These are phyloP conservation scores for Meloidogyne exigua DNA, from an alignment of 1,140 invertebrate species.

Conservation along the genomic window DNA sequence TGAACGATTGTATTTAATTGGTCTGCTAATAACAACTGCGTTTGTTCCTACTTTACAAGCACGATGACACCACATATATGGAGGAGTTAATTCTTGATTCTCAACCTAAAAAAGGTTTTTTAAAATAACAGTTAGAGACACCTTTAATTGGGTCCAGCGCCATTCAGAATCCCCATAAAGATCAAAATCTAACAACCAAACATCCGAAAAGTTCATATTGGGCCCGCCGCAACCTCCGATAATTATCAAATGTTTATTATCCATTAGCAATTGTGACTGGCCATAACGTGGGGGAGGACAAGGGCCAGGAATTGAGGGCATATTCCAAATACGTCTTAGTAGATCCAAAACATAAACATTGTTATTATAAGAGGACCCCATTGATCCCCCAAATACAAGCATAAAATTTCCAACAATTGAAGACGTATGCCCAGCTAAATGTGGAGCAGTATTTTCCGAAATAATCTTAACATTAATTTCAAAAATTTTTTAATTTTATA, in stretches of 20 bases:
- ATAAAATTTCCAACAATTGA: conserved; percentile 75
- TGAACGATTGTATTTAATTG: conserved; percentile 29
- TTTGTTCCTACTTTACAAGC: conserved; percentile 74
- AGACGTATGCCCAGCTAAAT: conserved; percentile 85
- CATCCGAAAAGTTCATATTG: conserved; percentile 73
- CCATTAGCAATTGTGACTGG: conserved; percentile 58
- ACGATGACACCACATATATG: conserved; percentile 86
- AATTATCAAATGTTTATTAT: conserved; percentile 65
- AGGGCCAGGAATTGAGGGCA: conserved; percentile 45
- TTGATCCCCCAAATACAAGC: conserved; percentile 52
- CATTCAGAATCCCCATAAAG: conserved; percentile 57
- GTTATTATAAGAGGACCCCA: conserved; percentile 49
- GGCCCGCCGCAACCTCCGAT: conserved; percentile 73
- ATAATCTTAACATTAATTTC: too few relatives aligned
- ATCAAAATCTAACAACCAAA: conserved; percentile 72
- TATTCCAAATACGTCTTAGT: conserved; percentile 38
- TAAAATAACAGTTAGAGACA: background rate
- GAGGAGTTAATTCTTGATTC: conserved; percentile 65
- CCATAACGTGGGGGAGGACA: conserved; percentile 52
- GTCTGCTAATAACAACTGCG: conserved; percentile 40
- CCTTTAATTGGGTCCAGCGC: conserved; percentile 49
- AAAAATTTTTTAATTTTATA: too few relatives aligned
- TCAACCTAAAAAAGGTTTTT: conserved; percentile 42
- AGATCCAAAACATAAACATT: conserved; percentile 52
- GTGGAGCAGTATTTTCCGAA: conserved; percentile 66